Conservation (phyloP, 2,888 invertebrate species). For the Adelognathus sp. region DNA sequence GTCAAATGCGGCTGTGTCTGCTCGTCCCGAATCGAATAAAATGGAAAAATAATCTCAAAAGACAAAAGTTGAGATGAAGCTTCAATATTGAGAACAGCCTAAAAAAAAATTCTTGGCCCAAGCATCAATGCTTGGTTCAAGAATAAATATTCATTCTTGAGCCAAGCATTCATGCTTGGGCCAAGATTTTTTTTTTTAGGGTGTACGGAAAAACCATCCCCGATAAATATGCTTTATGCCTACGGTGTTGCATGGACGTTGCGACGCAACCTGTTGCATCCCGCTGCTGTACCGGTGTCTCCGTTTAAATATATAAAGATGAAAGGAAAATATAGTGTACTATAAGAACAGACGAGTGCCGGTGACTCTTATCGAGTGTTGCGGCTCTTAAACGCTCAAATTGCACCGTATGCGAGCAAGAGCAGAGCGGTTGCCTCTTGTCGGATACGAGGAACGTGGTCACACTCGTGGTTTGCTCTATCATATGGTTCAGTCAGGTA, state of each 20-base stretch:
- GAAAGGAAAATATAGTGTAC: background rate
- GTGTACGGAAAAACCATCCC: no score
- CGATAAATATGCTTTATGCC: no score
- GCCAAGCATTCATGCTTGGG: no score
- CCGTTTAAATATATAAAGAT: constrained; percentile 23
- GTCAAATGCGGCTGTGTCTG: no score
- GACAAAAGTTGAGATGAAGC: no score
- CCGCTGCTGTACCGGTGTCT: constrained; percentile 24
- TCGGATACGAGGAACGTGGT: background rate
- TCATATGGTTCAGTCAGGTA: background rate
- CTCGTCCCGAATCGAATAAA: no score
- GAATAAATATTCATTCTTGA: no score
- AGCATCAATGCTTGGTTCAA: no score
- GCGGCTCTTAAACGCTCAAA: constrained; percentile 43
- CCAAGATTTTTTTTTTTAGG: no score
- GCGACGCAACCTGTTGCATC: constrained; percentile 13
- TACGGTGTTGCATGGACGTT: background rate
- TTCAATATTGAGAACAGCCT: no score
- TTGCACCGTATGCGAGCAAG: constrained; percentile 14
- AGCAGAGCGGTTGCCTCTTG: constrained; percentile 1
- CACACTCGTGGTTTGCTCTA: background rate
- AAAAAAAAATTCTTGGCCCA: no score
- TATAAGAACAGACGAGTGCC: constrained; percentile 13
- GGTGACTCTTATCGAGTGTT: constrained; percentile 35
- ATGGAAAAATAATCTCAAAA: no score